Evolutionary conservation across 2,888 invertebrate genomes (phyloP), one percentile per base, ranked within the genome.

Genomic region (Chelonus formosanus): DNA sequence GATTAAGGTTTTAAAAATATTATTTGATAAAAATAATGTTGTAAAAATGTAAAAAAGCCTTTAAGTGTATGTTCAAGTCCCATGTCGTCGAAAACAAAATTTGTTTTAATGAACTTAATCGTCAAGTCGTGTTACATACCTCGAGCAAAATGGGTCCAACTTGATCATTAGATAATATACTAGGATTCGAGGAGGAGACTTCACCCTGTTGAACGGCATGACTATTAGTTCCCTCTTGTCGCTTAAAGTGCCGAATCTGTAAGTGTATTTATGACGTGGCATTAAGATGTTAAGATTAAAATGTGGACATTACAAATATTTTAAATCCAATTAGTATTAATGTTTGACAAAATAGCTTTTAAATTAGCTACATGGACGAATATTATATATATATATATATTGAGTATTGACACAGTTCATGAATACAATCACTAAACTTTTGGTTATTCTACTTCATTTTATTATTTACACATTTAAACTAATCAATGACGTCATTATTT

Each of bases 201-300:
- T 97, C 97, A 78, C 96, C 96, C 85, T 94, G 96, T 87, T 97
- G 97, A 74, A 97, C 94, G 74, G 95, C 96, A 86, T 91, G 81
- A 80, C 82, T 82, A 76, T 82, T 81, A 67, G 80, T 79, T 68
- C 82, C 86, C 74, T 86, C 88, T 84, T 86, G 86, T 77, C 86
- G 84, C 82, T 89, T 89, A 78, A 91, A 89, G 86, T 91, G 90
- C 83, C 90, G 89, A 84, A 93, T 93, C 89, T 93, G 77, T 1
- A 52, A 68, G 65, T 47, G 54, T 8, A 45, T 40, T 34, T 53
- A 63, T 31, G 4, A 43, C 31, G 43, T 31, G 8, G 40, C 43
- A 36, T 32, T 31, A n/a, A 48, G 31, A n/a, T 4, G 52, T 20
- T 4, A 31, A 8, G 52, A 52, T 31, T 52, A 52, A 54, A 54